Conservation (phyloP, 2,888 invertebrate species). For the Cheilosia pagana region DNA sequence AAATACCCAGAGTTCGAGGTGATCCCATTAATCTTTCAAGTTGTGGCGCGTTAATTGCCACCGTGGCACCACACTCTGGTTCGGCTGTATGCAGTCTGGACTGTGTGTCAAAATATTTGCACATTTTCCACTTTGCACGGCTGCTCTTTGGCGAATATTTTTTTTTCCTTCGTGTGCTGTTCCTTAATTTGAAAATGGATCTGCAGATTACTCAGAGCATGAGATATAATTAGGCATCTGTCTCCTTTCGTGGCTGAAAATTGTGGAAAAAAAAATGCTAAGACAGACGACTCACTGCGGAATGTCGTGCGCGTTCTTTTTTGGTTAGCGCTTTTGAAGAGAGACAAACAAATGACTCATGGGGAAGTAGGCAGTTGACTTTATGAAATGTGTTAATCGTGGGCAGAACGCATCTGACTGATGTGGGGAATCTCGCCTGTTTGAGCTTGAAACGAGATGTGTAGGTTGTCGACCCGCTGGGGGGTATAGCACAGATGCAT, state of each 20-base stretch:
- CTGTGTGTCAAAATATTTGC: constrained; percentile 74
- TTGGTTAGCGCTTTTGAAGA: constrained; percentile 13
- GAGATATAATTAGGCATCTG: constrained; percentile 71
- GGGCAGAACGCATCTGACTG: constrained; percentile 8
- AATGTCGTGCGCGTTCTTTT: constrained; percentile 33
- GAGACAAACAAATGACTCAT: constrained; percentile 52
- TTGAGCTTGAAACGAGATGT: no score
- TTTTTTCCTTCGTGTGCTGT: constrained; percentile 30
- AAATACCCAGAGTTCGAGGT: constrained; percentile 74
- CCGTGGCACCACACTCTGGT: constrained; percentile 62
- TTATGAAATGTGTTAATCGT: constrained; percentile 56
- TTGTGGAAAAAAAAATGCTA: neutral
- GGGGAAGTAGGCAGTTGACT: constrained; percentile 35
- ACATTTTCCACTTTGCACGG: constrained; percentile 67
- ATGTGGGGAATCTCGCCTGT: neutral
- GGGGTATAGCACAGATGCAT: no score
- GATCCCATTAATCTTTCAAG: constrained; percentile 75
- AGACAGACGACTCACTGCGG: constrained; percentile 3
- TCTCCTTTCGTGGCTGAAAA: constrained; percentile 39
- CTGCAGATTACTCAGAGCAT: constrained; percentile 66
- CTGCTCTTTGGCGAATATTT: constrained; percentile 18
- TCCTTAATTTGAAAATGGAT: constrained; percentile 73
- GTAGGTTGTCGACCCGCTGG: no score
- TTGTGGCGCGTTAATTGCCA: constrained; percentile 75
- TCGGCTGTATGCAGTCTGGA: constrained; percentile 32